phyloP scores from a whole-genome alignment of 1,140 invertebrate genomes.

The Rhyzopertha dominica region DNA sequence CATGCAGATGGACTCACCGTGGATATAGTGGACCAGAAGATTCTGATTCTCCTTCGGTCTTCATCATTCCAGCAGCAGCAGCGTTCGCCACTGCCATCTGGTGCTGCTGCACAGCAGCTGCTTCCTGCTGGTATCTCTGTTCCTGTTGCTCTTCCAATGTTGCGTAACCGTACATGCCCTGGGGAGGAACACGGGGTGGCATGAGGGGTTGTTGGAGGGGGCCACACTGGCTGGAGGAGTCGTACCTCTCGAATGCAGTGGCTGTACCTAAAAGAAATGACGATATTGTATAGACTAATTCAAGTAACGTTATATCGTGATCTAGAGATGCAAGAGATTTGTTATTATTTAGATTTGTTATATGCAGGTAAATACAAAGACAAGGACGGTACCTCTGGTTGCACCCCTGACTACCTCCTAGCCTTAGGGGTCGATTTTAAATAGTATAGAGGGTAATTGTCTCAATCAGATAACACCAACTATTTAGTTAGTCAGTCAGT shows the following conservation, averaged over 20 bases:
- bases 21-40: slow-evolving; percentile 64
- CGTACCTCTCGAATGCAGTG: slow-evolving; percentile 64
- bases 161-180: slow-evolving; percentile 50
- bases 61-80: slow-evolving; percentile 53
- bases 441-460: too few relatives aligned
- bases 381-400: too few relatives aligned
- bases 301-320: background rate
- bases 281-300: background rate
- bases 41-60: slow-evolving; percentile 58
- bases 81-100: slow-evolving; percentile 55
- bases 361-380: too few relatives aligned
- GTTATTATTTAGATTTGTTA: too few relatives aligned
- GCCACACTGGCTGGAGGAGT: slow-evolving; percentile 49
- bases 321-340: background rate
- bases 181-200: slow-evolving; percentile 50
- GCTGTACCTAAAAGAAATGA: slow-evolving; percentile 34
- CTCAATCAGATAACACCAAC: too few relatives aligned
- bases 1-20: slow-evolving; percentile 50
- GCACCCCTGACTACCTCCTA: too few relatives aligned
- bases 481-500: too few relatives aligned
- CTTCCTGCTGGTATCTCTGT: slow-evolving; percentile 58
- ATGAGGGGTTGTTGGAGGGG: slow-evolving; percentile 54
- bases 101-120: slow-evolving; percentile 53
- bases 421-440: too few relatives aligned
- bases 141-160: slow-evolving; percentile 52